Base-by-base conservation (phyloP, 2,888 invertebrate genomes). In the Clepsis dumicolana region DNA sequence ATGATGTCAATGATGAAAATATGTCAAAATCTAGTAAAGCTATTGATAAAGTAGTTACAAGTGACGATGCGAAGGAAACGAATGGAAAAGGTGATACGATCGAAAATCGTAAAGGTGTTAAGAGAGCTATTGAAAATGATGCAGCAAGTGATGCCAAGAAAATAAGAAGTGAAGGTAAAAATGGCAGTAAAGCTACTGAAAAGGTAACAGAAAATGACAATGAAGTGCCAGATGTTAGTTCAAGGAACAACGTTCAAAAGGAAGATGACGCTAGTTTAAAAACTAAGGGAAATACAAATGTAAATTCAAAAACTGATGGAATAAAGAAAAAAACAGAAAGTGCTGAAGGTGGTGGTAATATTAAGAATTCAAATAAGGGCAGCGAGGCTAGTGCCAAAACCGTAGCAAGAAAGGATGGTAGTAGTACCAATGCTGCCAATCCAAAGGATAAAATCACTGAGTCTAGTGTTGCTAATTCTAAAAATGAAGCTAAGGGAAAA, bases 71-170 rank as follows among this genome's bases (percentile, higher is more conserved):
- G 21, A 75, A 72, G 50, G 71, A 70, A 66, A 7, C 7, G 35
- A 41, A 1, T n/a, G 64, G 29, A 16, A 71, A 74, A 5, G 21
- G 32, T 18, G 8, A 18, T 1, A 21, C 4, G 1, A 16, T 3
- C 29, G 67, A 67, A 10, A 50, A 4, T 41, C 50, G 56, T 0
- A 67, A 56, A 52, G 71, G 71, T 29, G 63, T 59, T 29, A 76
- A 71, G 65, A 66, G 41, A 52, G 16, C 18, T 38, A 52, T 21
- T 4, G 75, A 71, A 48, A 68, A 60, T 65, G 57, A 68, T 0
- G 32, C 27, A 29, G 72, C 65, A 16, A 65, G 62, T 14, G 64
- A 62, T 0, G 61, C 41, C 63, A 77, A 73, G 27, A 75, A 74
- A 61, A n/a, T 27, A 12, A 64, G 25, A 16, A 41, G 10, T 4